phyloP scores from a whole-genome alignment of 2,797 vertebrate genomes.

The Paratrypauchen microcephalus region DNA sequence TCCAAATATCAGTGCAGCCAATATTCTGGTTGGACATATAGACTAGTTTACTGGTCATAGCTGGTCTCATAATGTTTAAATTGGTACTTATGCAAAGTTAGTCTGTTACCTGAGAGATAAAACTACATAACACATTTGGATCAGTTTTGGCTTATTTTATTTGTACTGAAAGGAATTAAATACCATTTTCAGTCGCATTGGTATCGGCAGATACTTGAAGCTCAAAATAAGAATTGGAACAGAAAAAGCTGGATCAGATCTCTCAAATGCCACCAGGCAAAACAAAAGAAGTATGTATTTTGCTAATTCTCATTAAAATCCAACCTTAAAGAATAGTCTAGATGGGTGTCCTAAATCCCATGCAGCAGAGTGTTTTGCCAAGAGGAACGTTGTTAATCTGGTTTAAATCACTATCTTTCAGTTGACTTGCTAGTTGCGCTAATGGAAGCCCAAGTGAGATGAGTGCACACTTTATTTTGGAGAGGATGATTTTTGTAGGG shows the following conservation, averaged over 20 bases:
- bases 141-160: too few relatives aligned
- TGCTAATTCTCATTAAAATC: background rate
- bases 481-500: slow-evolving; percentile 47
- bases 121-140: too few relatives aligned
- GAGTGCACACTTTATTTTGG: slow-evolving; percentile 56
- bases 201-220: too few relatives aligned
- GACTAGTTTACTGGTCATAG: too few relatives aligned
- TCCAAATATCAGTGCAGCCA: too few relatives aligned
- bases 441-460: slow-evolving; percentile 64
- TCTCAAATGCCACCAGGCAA: background rate
- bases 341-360: background rate
- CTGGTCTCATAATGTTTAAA: too few relatives aligned
- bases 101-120: too few relatives aligned
- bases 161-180: too few relatives aligned
- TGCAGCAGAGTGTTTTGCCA: background rate
- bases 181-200: too few relatives aligned
- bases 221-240: background rate
- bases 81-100: too few relatives aligned
- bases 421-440: slow-evolving; percentile 67
- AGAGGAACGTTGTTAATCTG: slow-evolving; percentile 51
- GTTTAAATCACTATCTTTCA: slow-evolving; percentile 66
- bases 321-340: background rate
- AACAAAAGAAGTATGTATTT: background rate
- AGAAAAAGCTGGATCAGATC: too few relatives aligned
- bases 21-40: too few relatives aligned